Base-by-base conservation (phyloP, 2,113 vertebrate species). In the Podocnemis expansa region DNA sequence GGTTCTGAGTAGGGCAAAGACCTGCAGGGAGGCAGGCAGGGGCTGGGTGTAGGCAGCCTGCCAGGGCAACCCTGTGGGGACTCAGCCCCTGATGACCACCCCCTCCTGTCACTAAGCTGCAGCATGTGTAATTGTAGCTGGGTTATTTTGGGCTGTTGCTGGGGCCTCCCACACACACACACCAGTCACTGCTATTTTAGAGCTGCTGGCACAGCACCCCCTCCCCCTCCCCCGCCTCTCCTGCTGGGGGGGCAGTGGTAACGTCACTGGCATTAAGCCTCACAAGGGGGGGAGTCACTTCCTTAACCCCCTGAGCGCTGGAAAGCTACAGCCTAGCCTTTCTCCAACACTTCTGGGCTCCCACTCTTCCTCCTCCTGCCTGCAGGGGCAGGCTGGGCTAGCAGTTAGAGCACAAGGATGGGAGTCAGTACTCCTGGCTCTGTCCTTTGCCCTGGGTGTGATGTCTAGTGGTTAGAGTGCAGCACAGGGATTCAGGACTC, bases 121-220 rank as follows among this genome's bases (percentile, higher is more conserved):
- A 85, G 96, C 95, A 90, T 92, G 96, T 97, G 97, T 98, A 97
- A 97, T 97, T 97, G 96, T 97, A 98, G 97, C 97, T 95, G 96
- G 98, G 98, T 97, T 98, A 98, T 98, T 98, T 98, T 98, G 97
- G 97, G 98, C 98, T 98, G 97, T 97, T 98, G 97, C 98, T 96
- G 97, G 97, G 97, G 96, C 94, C 97, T 97, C 93, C 96, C 94
- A 94, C 85, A 97, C 97, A 92, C 96, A 95, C 97, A 80, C 97
- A 96, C 97, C 96, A 98, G 97, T 96, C 93, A 96, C 97, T 96
- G 94, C 97, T 98, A 97, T 97, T 97, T 97, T 78, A 1, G 97
- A 98, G 96, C 94, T 96, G 90, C 95, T 79, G 90, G 52, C 38
- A 51, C 31, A 84, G 95, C 92, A 76, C 92, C 80, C 92, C 25